These are phyloP conservation scores for Atopsyche davidsoni DNA, from an alignment of 1,140 invertebrate species.

Conservation along the genomic window DNA sequence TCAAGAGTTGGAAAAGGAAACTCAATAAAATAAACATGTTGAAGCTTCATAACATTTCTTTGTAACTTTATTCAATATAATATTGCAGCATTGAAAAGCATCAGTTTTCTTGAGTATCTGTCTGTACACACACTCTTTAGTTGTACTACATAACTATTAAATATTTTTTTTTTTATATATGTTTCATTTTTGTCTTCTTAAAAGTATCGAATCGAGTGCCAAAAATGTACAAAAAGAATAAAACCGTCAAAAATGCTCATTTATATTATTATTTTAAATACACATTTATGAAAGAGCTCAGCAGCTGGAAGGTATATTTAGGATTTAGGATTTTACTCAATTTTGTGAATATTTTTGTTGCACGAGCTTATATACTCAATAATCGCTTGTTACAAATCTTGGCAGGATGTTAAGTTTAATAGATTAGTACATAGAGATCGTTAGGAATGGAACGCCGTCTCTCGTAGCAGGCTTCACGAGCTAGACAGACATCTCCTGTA, in stretches of 20 bases:
- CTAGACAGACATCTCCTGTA: too few species aligned
- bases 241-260: slow-evolving; percentile 17
- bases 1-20: too few species aligned
- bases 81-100: slow-evolving; percentile 30
- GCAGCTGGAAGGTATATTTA: not conserved
- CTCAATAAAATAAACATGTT: slow-evolving; percentile 18
- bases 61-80: slow-evolving; percentile 26
- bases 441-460: too few species aligned
- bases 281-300: not conserved
- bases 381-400: too few species aligned
- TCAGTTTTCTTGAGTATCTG: slow-evolving; percentile 17
- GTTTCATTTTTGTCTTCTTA: slow-evolving; percentile 15
- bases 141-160: slow-evolving; percentile 14
- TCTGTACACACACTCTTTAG: slow-evolving; percentile 24
- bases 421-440: too few species aligned
- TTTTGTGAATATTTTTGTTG: not conserved
- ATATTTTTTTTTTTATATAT: slow-evolving; percentile 11
- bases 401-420: too few species aligned
- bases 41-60: slow-evolving; percentile 27
- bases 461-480: too few species aligned
- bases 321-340: not conserved
- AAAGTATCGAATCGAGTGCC: slow-evolving; percentile 20
- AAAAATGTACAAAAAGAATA: slow-evolving; percentile 21
- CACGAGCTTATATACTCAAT: too few species aligned
- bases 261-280: slow-evolving; percentile 3